phyloP scores from a whole-genome alignment of 2,113 vertebrate genomes.

The Crocuta crocuta region DNA sequence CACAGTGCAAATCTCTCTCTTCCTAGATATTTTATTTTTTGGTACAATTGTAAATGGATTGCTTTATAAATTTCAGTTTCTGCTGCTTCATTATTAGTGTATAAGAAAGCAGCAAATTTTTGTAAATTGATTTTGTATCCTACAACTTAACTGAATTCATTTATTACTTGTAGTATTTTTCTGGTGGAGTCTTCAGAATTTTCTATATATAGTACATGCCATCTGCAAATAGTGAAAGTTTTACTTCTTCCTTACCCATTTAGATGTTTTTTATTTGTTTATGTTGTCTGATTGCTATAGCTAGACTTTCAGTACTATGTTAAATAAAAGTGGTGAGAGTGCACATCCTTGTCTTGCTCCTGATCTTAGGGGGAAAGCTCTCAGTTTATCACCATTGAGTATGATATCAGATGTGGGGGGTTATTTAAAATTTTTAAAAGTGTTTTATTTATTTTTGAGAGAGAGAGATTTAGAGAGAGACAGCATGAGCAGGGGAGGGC shows the following conservation, averaged over 20 bases:
- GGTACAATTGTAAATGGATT: not conserved
- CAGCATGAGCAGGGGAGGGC: too few species aligned
- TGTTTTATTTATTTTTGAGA: too few species aligned
- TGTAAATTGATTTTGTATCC: not conserved
- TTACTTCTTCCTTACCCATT: not conserved
- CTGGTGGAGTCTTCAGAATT: not conserved
- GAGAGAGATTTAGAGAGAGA: too few species aligned
- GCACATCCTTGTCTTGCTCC: not conserved
- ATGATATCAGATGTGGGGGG: too few species aligned
- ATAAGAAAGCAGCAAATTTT: not conserved
- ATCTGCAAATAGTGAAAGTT: not conserved
- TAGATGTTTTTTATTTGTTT: not conserved
- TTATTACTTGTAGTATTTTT: not conserved
- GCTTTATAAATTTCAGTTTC: not conserved
- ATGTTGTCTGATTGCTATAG: not conserved
- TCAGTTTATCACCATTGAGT: not conserved
- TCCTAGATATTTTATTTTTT: not conserved
- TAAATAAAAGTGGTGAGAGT: not conserved
- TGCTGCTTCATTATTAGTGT: not conserved
- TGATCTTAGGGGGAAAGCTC: not conserved
- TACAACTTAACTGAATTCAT: not conserved
- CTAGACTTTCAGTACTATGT: not conserved
- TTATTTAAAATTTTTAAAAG: too few species aligned
- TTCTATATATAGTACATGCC: not conserved
- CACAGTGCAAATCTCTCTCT: not conserved